Conservation (phyloP, 2,113 vertebrate genomes). For the Ovibos moschatus region DNA sequence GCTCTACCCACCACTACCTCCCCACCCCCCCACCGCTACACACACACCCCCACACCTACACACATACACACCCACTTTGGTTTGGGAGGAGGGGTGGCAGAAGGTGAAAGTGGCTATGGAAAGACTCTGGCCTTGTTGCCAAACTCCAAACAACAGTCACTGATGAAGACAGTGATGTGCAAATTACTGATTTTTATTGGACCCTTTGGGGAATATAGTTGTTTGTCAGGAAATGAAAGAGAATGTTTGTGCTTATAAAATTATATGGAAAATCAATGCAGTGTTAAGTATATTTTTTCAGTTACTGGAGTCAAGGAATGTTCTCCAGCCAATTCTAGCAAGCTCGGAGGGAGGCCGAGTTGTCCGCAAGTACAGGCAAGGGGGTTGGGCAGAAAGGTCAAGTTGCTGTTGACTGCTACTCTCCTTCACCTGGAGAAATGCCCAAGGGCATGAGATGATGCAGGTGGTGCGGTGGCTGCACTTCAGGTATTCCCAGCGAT, state of each 20-base stretch:
- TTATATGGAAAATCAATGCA: slow-evolving; percentile 71
- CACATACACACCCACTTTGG: neutral
- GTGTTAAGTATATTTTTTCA: slow-evolving; percentile 69
- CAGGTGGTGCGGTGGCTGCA: accelerated
- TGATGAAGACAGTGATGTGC: slow-evolving; percentile 43
- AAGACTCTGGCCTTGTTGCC: neutral
- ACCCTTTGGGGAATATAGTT: slow-evolving; percentile 64
- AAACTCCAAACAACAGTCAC: neutral
- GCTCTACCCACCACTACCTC: accelerated
- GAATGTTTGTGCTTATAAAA: slow-evolving; percentile 77
- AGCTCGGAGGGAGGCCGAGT: slow-evolving; percentile 26
- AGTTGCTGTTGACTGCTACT: neutral
- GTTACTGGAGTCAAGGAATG: slow-evolving; percentile 47
- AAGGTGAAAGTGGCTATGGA: neutral
- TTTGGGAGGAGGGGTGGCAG: neutral
- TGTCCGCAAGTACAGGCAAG: neutral
- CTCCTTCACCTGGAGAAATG: neutral
- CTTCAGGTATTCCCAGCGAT: neutral
- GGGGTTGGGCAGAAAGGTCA: slow-evolving; percentile 33
- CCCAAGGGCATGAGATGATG: neutral
- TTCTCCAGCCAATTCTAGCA: slow-evolving; percentile 50
- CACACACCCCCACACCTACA: no score
- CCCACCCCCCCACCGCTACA: neutral
- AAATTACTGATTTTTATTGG: slow-evolving; percentile 70
- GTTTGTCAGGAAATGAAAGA: slow-evolving; percentile 78